These are phyloP conservation scores for Limulus polyphemus DNA, from an alignment of 2,888 invertebrate species.

Conservation along the genomic window DNA sequence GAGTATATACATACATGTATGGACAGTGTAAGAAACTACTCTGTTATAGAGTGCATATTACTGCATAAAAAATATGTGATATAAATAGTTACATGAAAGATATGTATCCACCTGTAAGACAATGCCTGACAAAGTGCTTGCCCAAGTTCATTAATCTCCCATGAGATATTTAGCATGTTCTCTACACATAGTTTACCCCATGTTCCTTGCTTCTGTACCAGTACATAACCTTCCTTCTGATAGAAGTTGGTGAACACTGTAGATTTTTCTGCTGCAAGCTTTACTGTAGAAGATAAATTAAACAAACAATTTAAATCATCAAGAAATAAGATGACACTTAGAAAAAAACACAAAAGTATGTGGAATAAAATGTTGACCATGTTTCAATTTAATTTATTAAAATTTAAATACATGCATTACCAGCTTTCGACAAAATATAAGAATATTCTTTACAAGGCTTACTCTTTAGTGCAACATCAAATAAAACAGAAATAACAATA, in stretches of 20 bases:
- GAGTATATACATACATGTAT: not conserved
- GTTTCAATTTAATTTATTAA: too few relatives aligned
- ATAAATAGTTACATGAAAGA: not conserved
- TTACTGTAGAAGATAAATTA: slow-evolving; percentile 34
- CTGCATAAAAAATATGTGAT: not conserved
- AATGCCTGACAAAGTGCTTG: slow-evolving; percentile 61
- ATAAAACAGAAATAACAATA: too few relatives aligned
- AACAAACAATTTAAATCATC: too few relatives aligned
- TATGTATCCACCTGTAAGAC: slow-evolving; percentile 41
- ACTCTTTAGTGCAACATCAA: too few relatives aligned
- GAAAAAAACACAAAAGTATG: too few relatives aligned
- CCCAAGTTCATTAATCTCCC: slow-evolving; percentile 56
- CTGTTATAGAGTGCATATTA: not conserved
- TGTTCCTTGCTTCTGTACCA: slow-evolving; percentile 57
- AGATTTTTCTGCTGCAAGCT: slow-evolving; percentile 46
- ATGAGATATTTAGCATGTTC: slow-evolving; percentile 50
- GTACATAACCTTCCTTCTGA: slow-evolving; percentile 50
- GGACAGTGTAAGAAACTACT: too few relatives aligned
- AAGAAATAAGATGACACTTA: too few relatives aligned
- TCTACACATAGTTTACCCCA: slow-evolving; percentile 67
- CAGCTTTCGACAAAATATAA: too few relatives aligned
- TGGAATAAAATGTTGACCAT: too few relatives aligned
- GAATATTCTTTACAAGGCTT: too few relatives aligned
- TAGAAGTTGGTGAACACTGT: slow-evolving; percentile 49
- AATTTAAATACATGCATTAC: too few relatives aligned